Evolutionary conservation across 2,113 vertebrate species (phyloP).

Genomic region (Bettongia penicillata): DNA sequence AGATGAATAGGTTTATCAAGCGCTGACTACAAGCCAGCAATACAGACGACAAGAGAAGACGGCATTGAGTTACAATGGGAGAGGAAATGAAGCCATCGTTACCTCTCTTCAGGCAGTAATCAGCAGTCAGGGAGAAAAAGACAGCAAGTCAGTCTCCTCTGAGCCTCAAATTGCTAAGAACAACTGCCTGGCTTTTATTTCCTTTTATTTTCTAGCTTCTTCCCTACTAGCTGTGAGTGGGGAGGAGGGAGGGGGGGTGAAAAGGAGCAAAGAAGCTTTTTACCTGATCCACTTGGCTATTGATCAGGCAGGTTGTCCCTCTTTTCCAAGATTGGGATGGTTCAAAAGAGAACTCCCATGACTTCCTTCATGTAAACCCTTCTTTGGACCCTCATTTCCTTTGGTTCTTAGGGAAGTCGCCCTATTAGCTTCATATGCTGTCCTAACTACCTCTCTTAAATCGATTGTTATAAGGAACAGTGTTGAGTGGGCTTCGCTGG

Average conservation of each 20-base stretch:
- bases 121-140: not conserved
- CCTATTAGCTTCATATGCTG: not conserved
- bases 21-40: not conserved
- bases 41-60: not conserved
- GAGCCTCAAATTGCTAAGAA: not conserved
- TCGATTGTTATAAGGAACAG: not conserved
- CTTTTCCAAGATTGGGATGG: not conserved
- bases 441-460: not conserved
- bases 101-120: not conserved
- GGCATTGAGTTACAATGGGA: rapidly evolving
- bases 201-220: slow-evolving; percentile 7
- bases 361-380: not conserved
- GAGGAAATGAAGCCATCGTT: not conserved
- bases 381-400: not conserved
- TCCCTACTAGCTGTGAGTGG: not conserved
- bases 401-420: not conserved
- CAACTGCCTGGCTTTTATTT: not conserved
- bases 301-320: not conserved
- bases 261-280: not conserved
- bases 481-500: not conserved
- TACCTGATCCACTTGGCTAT: not conserved
- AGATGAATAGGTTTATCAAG: not conserved
- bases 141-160: not conserved
- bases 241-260: not conserved
- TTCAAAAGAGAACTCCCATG: not conserved